Evolutionary conservation across 53 echinoderm and acorn worm genomes (phyloP).

Genomic region (Echinometra lucunter): DNA sequence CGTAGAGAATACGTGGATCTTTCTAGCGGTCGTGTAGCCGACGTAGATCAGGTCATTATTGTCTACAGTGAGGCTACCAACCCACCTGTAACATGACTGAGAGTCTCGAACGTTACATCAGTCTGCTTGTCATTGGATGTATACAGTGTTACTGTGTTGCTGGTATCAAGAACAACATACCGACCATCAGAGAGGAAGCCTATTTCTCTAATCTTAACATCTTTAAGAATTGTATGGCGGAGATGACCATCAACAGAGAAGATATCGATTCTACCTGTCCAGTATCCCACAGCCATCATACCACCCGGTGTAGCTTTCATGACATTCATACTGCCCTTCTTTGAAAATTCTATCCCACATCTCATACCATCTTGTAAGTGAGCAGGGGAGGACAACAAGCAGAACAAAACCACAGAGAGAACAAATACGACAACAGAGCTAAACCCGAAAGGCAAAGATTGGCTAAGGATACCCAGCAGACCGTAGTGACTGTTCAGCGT

Average conservation of each 20-base stretch:
- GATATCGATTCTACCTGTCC: background rate
- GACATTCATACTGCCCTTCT: background rate
- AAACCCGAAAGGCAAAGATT: too few relatives aligned
- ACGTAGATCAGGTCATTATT: slow-evolving; percentile 17
- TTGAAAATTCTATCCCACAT: background rate
- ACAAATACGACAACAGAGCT: too few relatives aligned
- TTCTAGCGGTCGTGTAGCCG: background rate
- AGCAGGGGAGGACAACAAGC: too few relatives aligned
- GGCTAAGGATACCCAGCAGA: background rate
- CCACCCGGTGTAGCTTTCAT: background rate
- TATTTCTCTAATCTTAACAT: background rate
- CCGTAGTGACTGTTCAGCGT: background rate
- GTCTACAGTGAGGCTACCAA: background rate
- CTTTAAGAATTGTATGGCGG: background rate
- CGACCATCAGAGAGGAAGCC: background rate
- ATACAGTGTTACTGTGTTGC: background rate
- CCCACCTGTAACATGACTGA: background rate
- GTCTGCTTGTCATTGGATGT: background rate
- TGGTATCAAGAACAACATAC: background rate
- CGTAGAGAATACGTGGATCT: slow-evolving; percentile 37
- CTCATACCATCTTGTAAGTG: too few relatives aligned
- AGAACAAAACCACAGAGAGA: background rate
- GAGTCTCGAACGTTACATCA: background rate
- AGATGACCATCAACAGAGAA: background rate
- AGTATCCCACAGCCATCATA: background rate